A percentile compares a stretch with the other conserved stretches of the same genome.
Conservation (phyloP, 2,113 vertebrate species). For the Rostratula benghalensis region DNA sequence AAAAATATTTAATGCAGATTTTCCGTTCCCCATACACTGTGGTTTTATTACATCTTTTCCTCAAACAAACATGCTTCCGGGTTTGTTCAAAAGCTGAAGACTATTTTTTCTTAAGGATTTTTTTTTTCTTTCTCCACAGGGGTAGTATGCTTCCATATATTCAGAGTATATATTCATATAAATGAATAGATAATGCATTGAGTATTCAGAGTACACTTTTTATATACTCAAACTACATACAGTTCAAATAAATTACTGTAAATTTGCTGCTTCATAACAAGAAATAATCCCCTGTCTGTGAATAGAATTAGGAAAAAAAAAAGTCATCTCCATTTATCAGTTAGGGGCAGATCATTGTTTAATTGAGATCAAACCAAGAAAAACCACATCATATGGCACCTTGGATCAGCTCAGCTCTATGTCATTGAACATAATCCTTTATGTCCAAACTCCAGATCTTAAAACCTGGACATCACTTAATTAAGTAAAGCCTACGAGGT, state of each 20-base stretch:
- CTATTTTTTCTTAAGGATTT: fast-evolving
- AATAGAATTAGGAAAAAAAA: neutral
- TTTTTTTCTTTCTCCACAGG: neutral
- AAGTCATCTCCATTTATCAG: neutral
- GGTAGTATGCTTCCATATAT: neutral
- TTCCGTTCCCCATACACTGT: neutral
- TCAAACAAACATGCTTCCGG: neutral
- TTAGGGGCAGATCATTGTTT: neutral
- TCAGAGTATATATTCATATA: neutral
- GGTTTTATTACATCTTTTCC: neutral
- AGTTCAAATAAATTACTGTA: neutral
- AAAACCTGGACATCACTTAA: constrained; percentile 35
- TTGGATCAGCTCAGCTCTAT: neutral
- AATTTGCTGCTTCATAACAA: neutral
- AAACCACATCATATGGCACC: neutral
- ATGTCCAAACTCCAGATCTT: neutral
- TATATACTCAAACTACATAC: neutral
- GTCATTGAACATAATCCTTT: neutral
- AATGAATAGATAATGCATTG: neutral
- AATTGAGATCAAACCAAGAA: neutral
- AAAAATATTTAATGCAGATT: neutral
- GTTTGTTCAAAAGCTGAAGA: neutral
- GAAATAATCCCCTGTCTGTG: neutral
- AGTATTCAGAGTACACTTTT: neutral
- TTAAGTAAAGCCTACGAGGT: constrained; percentile 33